A percentile compares a stretch with the other conserved stretches of the same genome.
phyloP scores from a whole-genome alignment of 37 sponge, comb jelly and placozoan genomes.

The Cliona cf. orientalis region DNA sequence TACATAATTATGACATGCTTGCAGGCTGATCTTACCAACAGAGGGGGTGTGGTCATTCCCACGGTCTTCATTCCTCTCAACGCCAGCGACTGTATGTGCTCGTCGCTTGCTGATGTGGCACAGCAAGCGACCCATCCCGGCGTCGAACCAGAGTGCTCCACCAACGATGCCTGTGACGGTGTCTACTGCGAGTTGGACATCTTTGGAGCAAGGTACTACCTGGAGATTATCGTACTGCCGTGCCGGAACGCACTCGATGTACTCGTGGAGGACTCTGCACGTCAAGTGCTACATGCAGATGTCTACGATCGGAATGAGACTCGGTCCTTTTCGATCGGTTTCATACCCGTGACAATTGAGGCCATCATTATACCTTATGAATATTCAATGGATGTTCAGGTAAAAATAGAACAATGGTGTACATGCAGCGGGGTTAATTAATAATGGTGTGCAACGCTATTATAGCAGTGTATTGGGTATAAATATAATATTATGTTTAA shows the following conservation, averaged over 20 bases:
- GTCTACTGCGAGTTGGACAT: background rate
- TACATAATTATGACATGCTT: no score
- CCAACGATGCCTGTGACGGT: constrained; percentile 5
- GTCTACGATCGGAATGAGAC: background rate
- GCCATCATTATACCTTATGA: background rate
- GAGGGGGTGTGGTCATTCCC: constrained; percentile 2
- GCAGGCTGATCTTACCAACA: background rate
- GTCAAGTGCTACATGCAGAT: background rate
- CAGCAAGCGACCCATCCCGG: background rate
- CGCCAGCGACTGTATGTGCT: constrained; percentile 13
- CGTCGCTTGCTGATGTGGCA: constrained; percentile 1
- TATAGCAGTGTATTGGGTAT: no score
- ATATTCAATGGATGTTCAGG: constrained; percentile 16
- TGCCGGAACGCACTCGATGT: background rate
- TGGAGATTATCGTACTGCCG: constrained; percentile 1
- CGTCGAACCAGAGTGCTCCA: background rate
- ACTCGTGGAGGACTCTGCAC: background rate
- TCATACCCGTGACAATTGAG: background rate
- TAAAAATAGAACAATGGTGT: no score
- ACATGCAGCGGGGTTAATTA: no score
- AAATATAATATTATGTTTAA: no score
- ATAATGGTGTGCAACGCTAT: no score
- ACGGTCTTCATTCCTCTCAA: background rate
- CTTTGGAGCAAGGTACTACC: background rate
- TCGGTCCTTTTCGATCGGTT: background rate